These are phyloP conservation scores for Epicauta chinensis DNA, from an alignment of 1,140 invertebrate genomes.

Conservation along the genomic window DNA sequence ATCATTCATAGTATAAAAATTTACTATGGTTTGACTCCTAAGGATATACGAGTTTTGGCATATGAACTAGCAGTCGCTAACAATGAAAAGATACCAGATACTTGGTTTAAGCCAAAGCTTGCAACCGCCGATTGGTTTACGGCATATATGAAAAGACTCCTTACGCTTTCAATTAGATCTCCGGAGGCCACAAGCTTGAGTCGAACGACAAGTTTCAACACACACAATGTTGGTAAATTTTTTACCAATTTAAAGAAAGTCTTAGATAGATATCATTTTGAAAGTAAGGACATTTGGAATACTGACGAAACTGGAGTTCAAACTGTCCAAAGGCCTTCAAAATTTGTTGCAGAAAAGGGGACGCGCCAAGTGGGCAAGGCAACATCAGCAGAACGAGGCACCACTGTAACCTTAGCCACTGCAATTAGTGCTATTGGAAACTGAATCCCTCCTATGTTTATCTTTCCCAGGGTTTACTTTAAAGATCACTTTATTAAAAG, in stretches of 20 bases:
- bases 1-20: too few species aligned
- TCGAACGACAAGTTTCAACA: constrained; percentile 39
- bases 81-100: too few species aligned
- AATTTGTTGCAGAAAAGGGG: constrained; percentile 33
- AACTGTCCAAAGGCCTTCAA: constrained; percentile 40
- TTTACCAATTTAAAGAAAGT: constrained; percentile 34
- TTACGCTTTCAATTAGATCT: background rate
- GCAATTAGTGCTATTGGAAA: background rate
- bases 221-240: constrained; percentile 31
- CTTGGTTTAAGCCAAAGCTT: too few species aligned
- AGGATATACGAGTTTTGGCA: too few species aligned
- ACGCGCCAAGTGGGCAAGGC: constrained; percentile 41
- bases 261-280: constrained; percentile 29
- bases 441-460: constrained; percentile 19
- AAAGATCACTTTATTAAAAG: constrained; percentile 1
- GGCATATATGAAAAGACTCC: too few species aligned
- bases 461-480: constrained; percentile 1
- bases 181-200: constrained; percentile 40
- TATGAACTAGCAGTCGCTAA: too few species aligned
- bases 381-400: constrained; percentile 41
- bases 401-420: constrained; percentile 33
- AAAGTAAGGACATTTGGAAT: constrained; percentile 39
- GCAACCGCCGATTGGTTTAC: too few species aligned
- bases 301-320: constrained; percentile 44
- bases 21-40: too few species aligned